Conservation (phyloP, 2,888 invertebrate genomes). For the Orchesella flavescens region DNA sequence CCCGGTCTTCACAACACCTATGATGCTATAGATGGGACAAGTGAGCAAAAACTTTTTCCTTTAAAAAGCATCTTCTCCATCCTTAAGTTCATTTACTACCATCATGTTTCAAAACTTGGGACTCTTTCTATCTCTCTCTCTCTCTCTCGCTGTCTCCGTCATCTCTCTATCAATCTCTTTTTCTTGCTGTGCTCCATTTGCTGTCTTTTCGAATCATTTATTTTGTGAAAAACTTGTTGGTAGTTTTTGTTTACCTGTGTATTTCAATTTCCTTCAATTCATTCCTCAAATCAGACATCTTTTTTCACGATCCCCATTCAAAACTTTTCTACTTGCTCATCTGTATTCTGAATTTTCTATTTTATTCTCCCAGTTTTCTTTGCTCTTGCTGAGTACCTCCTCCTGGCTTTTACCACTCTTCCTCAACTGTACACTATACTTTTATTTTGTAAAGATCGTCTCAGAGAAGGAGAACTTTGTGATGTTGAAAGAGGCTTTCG, state of each 20-base stretch:
- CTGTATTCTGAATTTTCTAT: slow-evolving; percentile 42
- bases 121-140: no score
- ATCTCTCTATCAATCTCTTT: neutral
- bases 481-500: slow-evolving; percentile 11
- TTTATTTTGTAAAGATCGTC: neutral
- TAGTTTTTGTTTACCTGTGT: slow-evolving; percentile 58
- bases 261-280: slow-evolving; percentile 55
- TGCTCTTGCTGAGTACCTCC: neutral
- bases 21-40: slow-evolving; percentile 66
- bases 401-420: slow-evolving; percentile 7
- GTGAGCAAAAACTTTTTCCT: slow-evolving; percentile 61
- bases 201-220: slow-evolving; percentile 44
- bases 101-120: neutral
- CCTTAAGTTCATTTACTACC: slow-evolving; percentile 1
- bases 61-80: slow-evolving; percentile 10
- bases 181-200: slow-evolving; percentile 18
- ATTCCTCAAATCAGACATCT: slow-evolving; percentile 42
- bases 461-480: neutral
- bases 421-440: neutral
- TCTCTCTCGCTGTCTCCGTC: neutral
- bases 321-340: slow-evolving; percentile 39
- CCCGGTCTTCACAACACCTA: slow-evolving; percentile 63
- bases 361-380: slow-evolving; percentile 11
- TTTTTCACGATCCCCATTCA: slow-evolving; percentile 32
- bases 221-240: slow-evolving; percentile 44